Evolutionary conservation across 2,797 vertebrate species (phyloP).

Genomic region (Neosalanx taihuensis): DNA sequence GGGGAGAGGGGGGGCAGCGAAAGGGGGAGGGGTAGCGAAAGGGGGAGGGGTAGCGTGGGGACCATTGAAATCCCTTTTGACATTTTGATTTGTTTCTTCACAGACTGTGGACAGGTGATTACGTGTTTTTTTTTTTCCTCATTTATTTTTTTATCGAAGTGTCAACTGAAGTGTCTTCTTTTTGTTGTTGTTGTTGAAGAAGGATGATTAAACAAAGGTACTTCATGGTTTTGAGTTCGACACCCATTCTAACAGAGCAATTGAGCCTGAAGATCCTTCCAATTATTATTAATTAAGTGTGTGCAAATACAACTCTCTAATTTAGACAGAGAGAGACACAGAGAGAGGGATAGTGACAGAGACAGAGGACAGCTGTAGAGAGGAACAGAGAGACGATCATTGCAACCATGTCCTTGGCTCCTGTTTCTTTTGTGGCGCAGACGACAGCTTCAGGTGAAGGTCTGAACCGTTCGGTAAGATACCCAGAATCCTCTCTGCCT

Average conservation of each 20-base stretch:
- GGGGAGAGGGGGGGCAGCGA: no score
- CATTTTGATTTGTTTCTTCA: constrained; percentile 39
- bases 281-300: neutral
- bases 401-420: constrained; percentile 28
- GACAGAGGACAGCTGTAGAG: neutral
- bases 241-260: no score
- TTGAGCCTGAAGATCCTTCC: no score
- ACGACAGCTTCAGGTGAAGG: constrained; percentile 42
- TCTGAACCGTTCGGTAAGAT: constrained; percentile 56
- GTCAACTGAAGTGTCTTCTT: constrained; percentile 23
- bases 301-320: neutral
- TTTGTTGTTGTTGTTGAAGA: neutral
- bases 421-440: constrained; percentile 33
- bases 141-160: constrained; percentile 12
- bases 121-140: constrained; percentile 23
- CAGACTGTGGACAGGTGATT: constrained; percentile 18
- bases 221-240: neutral
- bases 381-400: neutral
- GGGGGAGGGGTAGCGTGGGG: constrained; percentile 9
- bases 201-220: neutral
- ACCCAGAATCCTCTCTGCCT: constrained; percentile 53
- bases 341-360: neutral
- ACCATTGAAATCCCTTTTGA: constrained; percentile 42
- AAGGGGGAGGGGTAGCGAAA: neutral
- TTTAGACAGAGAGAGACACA: neutral